Conservation (phyloP, 2,888 invertebrate genomes). For the Caenorhabditis becei region DNA sequence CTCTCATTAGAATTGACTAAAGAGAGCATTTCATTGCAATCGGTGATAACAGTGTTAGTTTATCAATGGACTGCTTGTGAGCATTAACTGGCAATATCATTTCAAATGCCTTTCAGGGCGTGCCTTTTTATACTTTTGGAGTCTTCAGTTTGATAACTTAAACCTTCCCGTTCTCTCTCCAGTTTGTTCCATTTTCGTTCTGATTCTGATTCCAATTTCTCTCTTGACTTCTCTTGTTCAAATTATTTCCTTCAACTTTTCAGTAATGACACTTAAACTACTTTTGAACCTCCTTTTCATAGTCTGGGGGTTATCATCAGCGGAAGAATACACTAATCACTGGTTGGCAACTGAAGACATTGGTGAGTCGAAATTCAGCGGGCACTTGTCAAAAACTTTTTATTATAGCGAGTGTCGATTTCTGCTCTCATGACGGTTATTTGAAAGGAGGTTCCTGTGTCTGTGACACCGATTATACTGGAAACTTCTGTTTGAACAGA, state of each 20-base stretch:
- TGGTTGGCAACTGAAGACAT: conserved; percentile 11
- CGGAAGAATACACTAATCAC: conserved; percentile 42
- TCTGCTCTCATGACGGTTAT: conserved; percentile 52
- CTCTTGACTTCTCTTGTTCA: neutral
- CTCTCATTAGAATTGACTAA: conserved; percentile 30
- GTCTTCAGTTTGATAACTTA: conserved; percentile 38
- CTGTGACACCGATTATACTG: conserved; percentile 38
- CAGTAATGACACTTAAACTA: conserved; percentile 47
- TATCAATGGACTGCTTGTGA: conserved; percentile 47
- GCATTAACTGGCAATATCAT: conserved; percentile 54
- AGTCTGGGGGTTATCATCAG: conserved; percentile 31
- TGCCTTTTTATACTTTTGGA: conserved; percentile 57
- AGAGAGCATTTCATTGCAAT: conserved; percentile 57
- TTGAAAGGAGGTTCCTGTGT: conserved; percentile 3
- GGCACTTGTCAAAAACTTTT: neutral
- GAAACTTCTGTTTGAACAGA: conserved; percentile 26
- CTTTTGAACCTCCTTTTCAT: conserved; percentile 36
- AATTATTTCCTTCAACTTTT: neutral
- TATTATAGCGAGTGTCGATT: conserved; percentile 21
- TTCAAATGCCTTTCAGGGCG: conserved; percentile 57
- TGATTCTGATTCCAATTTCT: conserved; percentile 5
- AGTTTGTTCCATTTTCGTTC: conserved; percentile 12
- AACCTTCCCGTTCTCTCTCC: conserved; percentile 32
- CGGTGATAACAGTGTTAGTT: conserved; percentile 47
- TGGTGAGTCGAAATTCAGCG: conserved; percentile 3